Conservation (phyloP, 2,888 invertebrate genomes). For the Himalopsyche tibetana region DNA sequence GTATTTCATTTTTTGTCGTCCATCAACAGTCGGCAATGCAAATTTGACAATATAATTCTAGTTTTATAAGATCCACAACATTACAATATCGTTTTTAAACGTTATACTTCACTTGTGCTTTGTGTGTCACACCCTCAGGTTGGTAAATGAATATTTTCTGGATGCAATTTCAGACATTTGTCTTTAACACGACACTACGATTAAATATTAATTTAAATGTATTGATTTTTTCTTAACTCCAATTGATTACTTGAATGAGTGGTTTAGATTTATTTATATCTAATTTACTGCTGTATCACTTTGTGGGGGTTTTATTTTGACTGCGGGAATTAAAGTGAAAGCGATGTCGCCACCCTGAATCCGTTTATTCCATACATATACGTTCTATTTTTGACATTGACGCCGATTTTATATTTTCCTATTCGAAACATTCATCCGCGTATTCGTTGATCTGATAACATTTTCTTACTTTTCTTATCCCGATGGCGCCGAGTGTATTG, state of each 20-base stretch:
- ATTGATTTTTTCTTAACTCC: too few relatives aligned
- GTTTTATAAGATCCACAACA: background rate
- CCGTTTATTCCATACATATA: background rate
- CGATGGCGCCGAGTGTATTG: background rate
- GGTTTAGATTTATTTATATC: too few relatives aligned
- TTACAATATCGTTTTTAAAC: too few relatives aligned
- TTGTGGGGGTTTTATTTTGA: background rate
- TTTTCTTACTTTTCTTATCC: background rate
- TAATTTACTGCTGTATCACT: background rate
- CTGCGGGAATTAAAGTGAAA: background rate
- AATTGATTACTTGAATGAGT: too few relatives aligned
- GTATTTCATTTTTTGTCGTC: background rate
- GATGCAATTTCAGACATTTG: background rate
- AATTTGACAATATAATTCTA: background rate
- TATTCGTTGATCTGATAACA: background rate
- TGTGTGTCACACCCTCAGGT: background rate
- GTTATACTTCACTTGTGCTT: background rate
- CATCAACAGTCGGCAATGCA: background rate
- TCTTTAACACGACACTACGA: background rate
- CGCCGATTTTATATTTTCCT: background rate
- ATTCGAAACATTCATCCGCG: background rate
- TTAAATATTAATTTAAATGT: too few relatives aligned
- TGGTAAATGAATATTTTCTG: background rate
- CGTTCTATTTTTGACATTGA: conserved; percentile 21
- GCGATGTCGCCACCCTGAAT: conserved; percentile 6